Evolutionary conservation across 2,888 invertebrate genomes (phyloP).

Genomic region (Zygaena filipendulae): DNA sequence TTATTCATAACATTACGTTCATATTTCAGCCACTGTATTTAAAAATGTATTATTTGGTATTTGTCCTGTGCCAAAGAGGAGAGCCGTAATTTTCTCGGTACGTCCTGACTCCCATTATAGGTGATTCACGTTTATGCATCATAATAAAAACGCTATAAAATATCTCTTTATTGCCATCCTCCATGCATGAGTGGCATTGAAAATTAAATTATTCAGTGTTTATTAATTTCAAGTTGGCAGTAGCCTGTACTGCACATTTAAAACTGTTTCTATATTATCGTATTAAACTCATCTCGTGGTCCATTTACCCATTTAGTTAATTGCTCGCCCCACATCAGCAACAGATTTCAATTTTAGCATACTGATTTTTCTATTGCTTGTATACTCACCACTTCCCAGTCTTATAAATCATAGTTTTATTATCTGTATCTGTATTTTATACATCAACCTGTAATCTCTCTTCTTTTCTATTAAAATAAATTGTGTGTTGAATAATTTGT

Average conservation of each 20-base stretch:
- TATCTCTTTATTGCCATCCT: constrained; percentile 59
- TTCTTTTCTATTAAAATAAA: too few species aligned
- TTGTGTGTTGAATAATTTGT: too few species aligned
- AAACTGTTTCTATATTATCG: constrained; percentile 42
- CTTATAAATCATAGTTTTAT: too few species aligned
- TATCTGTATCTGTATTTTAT: too few species aligned
- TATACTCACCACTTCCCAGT: too few species aligned
- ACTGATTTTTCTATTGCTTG: too few species aligned
- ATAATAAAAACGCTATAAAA: constrained; percentile 65
- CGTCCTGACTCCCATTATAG: too few species aligned
- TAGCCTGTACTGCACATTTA: constrained; percentile 42
- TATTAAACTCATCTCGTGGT: constrained; percentile 35
- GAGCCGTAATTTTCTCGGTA: constrained; percentile 38
- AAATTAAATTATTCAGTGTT: constrained; percentile 62
- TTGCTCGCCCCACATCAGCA: too few species aligned
- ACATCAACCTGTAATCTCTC: too few species aligned
- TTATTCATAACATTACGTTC: too few species aligned
- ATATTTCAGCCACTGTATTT: constrained; percentile 26
- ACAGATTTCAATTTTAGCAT: too few species aligned
- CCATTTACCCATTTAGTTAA: constrained; percentile 37
- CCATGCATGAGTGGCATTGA: constrained; percentile 53
- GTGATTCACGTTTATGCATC: constrained; percentile 63
- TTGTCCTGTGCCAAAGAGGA: constrained; percentile 30
- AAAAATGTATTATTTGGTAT: constrained; percentile 33
- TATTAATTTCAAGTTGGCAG: constrained; percentile 62